These are phyloP conservation scores for Sesamia nonagrioides DNA, from an alignment of 1,140 invertebrate species.

Conservation along the genomic window DNA sequence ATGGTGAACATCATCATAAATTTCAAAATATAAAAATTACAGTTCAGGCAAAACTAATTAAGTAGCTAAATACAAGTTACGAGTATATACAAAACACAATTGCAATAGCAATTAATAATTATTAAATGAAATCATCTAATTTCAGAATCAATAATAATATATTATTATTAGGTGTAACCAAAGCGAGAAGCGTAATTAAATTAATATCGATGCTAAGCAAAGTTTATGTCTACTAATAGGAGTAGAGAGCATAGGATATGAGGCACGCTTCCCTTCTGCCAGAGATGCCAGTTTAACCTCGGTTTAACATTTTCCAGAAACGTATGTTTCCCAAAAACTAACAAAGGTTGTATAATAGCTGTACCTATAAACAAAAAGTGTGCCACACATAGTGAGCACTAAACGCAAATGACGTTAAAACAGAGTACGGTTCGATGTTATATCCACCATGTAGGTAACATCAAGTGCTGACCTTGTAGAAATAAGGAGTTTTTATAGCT, in stretches of 20 bases:
- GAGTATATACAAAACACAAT: no score
- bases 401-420: conserved; percentile 34
- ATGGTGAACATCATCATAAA: no score
- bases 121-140: no score
- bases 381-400: conserved; percentile 20
- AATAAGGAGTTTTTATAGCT: conserved; percentile 7
- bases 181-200: not conserved
- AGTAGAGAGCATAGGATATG: conserved; percentile 1
- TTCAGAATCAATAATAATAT: not conserved
- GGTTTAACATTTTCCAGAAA: conserved; percentile 6
- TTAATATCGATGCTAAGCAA: not conserved
- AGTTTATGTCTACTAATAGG: not conserved
- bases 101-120: no score
- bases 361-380: conserved; percentile 39
- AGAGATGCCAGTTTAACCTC: conserved; percentile 21
- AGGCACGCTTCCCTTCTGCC: not conserved
- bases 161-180: not conserved
- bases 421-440: conserved; percentile 5
- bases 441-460: not conserved
- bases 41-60: no score
- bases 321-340: not conserved
- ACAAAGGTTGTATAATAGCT: conserved; percentile 22
- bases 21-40: no score
- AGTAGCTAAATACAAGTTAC: no score
- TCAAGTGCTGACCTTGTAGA: not conserved